Conservation (phyloP, 2,113 vertebrate genomes). For the Poeciliopsis prolifica region DNA sequence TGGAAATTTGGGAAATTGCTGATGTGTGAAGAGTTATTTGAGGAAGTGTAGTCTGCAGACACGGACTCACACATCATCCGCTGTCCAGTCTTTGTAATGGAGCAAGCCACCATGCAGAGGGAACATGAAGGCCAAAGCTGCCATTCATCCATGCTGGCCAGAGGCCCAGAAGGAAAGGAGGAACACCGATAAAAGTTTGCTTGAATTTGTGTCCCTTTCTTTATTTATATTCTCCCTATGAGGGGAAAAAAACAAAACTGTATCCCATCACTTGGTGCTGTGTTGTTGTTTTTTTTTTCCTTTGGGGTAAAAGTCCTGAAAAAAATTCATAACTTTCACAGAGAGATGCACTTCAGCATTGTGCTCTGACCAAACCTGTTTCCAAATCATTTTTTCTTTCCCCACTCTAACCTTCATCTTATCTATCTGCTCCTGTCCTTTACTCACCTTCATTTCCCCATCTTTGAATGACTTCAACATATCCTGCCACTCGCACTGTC, state of each 20-base stretch:
- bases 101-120: conserved; percentile 55
- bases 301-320: conserved; percentile 8
- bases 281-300: conserved; percentile 43
- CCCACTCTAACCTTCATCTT: conserved; percentile 36
- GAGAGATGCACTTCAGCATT: conserved; percentile 33
- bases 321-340: conserved; percentile 35
- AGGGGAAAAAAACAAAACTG: conserved; percentile 34
- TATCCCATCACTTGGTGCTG: conserved; percentile 20
- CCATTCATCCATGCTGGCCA: conserved; percentile 61
- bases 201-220: conserved; percentile 32
- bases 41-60: conserved; percentile 42
- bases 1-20: conserved; percentile 57
- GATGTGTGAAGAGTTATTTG: conserved; percentile 61
- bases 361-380: conserved; percentile 33
- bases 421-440: conserved; percentile 22
- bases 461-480: conserved; percentile 36
- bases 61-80: conserved; percentile 43
- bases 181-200: conserved; percentile 49
- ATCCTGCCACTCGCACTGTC: conserved; percentile 23
- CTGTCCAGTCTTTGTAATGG: conserved; percentile 54
- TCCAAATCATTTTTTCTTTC: conserved; percentile 48
- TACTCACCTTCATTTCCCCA: neutral
- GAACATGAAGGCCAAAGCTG: conserved; percentile 53
- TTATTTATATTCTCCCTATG: neutral
- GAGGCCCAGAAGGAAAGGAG: conserved; percentile 39